Conservation (phyloP, 1,140 invertebrate genomes). For the Cydia splendana region DNA sequence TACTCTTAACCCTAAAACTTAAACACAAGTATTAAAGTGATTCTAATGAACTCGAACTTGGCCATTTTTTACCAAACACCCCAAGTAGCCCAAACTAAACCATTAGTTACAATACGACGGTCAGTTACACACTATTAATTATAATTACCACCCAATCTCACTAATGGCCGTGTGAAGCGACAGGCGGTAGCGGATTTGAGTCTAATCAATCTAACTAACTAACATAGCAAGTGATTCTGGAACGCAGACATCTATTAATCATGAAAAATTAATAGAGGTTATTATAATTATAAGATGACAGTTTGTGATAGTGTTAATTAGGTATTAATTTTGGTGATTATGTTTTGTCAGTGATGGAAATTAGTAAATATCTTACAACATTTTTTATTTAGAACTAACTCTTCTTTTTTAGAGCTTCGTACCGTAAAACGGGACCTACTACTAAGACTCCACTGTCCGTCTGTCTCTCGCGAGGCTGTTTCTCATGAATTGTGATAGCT, state of each 20-base stretch:
- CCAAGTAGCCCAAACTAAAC: slow-evolving; percentile 30
- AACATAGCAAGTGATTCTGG: background rate
- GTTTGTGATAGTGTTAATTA: background rate
- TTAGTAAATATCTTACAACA: background rate
- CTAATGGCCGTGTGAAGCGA: slow-evolving; percentile 4
- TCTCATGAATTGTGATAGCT: too few species aligned
- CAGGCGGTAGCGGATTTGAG: slow-evolving; percentile 12
- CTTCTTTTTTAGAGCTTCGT: too few species aligned
- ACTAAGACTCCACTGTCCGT: too few species aligned
- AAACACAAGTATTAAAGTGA: background rate
- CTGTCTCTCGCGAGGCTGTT: too few species aligned
- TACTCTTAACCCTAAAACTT: background rate
- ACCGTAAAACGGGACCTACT: too few species aligned
- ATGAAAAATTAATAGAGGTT: background rate
- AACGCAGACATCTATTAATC: background rate
- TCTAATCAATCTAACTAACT: slow-evolving; percentile 14
- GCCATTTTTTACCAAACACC: slow-evolving; percentile 20
- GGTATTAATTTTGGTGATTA: background rate
- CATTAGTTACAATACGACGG: slow-evolving; percentile 29
- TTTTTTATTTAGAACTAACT: background rate
- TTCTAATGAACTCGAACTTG: background rate
- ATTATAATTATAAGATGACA: background rate
- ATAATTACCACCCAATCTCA: slow-evolving; percentile 20
- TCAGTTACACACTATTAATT: slow-evolving; percentile 32
- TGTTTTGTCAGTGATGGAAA: background rate